A percentile compares a stretch with the other conserved stretches of the same genome.
phyloP scores from a whole-genome alignment of 2,113 vertebrate species.

The Laticauda laticaudata region DNA sequence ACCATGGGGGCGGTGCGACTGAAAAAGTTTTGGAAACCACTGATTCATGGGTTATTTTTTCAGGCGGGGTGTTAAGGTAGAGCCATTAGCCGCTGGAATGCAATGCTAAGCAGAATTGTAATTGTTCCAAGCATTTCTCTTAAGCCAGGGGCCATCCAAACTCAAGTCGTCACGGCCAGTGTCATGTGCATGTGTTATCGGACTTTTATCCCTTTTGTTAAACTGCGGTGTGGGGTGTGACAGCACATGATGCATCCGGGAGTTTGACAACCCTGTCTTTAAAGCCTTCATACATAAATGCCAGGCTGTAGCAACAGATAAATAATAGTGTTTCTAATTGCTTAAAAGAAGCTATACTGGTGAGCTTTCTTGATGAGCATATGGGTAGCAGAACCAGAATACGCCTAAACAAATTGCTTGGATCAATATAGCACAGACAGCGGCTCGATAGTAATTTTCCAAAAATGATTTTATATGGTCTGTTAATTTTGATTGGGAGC shows the following conservation, averaged over 20 bases:
- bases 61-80: not conserved
- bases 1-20: too few species aligned
- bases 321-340: constrained; percentile 20
- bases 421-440: not conserved
- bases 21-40: too few species aligned
- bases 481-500: not conserved
- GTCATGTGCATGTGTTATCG: too few species aligned
- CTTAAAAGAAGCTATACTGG: not conserved
- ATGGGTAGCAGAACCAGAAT: not conserved
- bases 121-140: constrained; percentile 25
- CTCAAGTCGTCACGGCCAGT: too few species aligned
- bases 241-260: too few species aligned
- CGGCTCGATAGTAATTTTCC: not conserved
- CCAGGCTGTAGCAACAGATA: constrained; percentile 12
- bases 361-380: not conserved
- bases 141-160: not conserved
- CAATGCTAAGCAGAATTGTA: not conserved
- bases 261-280: too few species aligned
- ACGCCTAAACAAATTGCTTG: not conserved
- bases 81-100: not conserved
- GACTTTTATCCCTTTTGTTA: too few species aligned
- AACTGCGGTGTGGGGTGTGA: too few species aligned
- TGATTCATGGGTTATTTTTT: too few species aligned
- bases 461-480: not conserved
- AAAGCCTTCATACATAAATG: constrained; percentile 22